These are phyloP conservation scores for Spondyliosoma cantharus DNA, from an alignment of 2,797 vertebrate species.

Conservation along the genomic window DNA sequence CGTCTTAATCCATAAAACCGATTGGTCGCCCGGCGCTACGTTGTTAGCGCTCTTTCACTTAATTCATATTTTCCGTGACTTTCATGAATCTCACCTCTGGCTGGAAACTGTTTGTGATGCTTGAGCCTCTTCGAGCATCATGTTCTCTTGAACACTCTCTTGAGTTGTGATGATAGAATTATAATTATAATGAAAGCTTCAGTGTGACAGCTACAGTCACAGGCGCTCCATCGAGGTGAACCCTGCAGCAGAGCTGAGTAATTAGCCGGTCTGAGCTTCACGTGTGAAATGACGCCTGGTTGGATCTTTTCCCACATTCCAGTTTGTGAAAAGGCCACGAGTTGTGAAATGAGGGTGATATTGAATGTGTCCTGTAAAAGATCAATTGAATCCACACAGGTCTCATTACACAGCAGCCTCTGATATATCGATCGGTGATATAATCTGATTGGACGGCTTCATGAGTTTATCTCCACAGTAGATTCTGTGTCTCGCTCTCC, in stretches of 20 bases:
- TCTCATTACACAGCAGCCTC: background rate
- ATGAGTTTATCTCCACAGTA: background rate
- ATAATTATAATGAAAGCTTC: background rate
- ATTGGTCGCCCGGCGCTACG: too few relatives aligned
- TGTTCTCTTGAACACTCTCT: background rate
- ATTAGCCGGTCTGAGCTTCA: background rate
- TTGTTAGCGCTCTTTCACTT: too few relatives aligned
- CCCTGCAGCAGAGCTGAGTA: background rate
- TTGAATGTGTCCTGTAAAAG: background rate
- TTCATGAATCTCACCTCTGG: background rate
- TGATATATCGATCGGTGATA: background rate
- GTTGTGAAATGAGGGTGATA: background rate
- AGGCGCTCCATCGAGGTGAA: too few relatives aligned
- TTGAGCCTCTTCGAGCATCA: background rate
- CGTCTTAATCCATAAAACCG: too few relatives aligned
- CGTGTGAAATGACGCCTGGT: background rate
- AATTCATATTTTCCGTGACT: background rate
- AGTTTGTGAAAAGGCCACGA: background rate
- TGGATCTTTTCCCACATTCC: background rate
- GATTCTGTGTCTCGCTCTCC: background rate
- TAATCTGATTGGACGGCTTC: background rate
- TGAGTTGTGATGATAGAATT: background rate
- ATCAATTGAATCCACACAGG: background rate
- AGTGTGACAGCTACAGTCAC: background rate
- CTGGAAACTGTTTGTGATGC: background rate